Conservation (phyloP, 92 coral and sea anemone genomes). For the Phenganax marumi region DNA sequence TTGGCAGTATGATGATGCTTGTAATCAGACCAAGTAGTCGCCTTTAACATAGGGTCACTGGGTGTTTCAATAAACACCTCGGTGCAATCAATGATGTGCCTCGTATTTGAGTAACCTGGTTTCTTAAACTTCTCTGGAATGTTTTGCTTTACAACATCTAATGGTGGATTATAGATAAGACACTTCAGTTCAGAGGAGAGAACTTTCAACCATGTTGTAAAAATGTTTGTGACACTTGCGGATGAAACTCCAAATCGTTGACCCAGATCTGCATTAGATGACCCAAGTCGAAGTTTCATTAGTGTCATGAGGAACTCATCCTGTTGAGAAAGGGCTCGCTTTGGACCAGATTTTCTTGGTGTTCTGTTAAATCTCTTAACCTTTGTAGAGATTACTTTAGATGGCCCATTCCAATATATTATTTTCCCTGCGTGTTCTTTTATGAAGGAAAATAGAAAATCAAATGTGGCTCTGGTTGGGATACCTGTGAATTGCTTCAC, state of each 20-base stretch:
- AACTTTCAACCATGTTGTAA: no score
- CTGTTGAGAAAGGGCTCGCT: not conserved
- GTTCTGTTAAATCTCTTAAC: not conserved
- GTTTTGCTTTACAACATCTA: no score
- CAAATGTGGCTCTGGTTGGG: constrained; percentile 48
- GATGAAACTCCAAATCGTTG: constrained; percentile 9
- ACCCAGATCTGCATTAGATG: constrained; percentile 3
- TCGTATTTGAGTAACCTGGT: no score
- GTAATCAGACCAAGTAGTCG: no score
- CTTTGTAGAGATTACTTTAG: not conserved
- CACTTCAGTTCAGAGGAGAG: no score
- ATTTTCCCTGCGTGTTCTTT: constrained; percentile 35
- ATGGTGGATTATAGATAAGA: no score
- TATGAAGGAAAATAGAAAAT: constrained; percentile 51
- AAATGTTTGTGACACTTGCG: not conserved
- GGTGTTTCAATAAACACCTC: no score
- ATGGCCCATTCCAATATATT: not conserved
- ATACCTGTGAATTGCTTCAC: constrained; percentile 46
- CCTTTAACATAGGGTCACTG: no score
- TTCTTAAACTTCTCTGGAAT: no score
- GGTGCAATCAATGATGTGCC: no score
- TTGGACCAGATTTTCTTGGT: constrained; percentile 1
- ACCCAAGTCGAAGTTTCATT: constrained; percentile 5
- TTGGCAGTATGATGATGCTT: no score
- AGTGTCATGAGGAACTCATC: not conserved